A percentile compares a stretch with the other conserved stretches of the same genome.
These are phyloP conservation scores for Spermophilus dauricus DNA, from an alignment of 2,113 vertebrate genomes.

Conservation along the genomic window DNA sequence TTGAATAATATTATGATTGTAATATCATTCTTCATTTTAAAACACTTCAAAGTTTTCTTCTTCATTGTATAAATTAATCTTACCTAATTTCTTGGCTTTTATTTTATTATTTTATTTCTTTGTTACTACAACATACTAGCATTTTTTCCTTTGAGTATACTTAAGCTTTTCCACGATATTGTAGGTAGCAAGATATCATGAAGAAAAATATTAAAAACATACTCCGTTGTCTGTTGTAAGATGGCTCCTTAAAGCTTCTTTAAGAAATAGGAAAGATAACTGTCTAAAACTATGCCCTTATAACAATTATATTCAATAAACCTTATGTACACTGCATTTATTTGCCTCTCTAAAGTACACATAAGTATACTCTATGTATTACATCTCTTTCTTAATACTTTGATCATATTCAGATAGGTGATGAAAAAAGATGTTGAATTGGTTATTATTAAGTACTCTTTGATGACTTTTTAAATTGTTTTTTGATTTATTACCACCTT, in stretches of 20 bases:
- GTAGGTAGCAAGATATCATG: background rate
- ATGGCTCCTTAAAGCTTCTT: background rate
- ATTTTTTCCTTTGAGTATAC: slow-evolving; percentile 47
- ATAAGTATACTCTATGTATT: background rate
- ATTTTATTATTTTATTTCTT: background rate
- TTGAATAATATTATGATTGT: slow-evolving; percentile 37
- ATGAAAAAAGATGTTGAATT: background rate
- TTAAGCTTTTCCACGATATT: slow-evolving; percentile 18
- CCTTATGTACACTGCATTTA: background rate
- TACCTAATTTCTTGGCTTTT: slow-evolving; percentile 45
- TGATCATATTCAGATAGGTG: background rate
- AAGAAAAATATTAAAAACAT: slow-evolving; percentile 35
- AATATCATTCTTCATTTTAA: slow-evolving; percentile 48
- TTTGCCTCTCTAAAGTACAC: background rate
- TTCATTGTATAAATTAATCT: slow-evolving; percentile 47
- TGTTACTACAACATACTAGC: slow-evolving; percentile 24
- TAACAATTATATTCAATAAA: background rate
- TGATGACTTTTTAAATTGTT: background rate
- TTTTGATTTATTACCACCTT: background rate
- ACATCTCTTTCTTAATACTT: background rate
- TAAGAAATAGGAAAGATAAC: slow-evolving; percentile 40
- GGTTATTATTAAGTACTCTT: background rate
- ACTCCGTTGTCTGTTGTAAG: background rate
- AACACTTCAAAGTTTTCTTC: slow-evolving; percentile 32
- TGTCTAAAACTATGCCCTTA: background rate